Percentiles rank a stretch among this genome's conserved stretches.
phyloP scores from a whole-genome alignment of 2,797 vertebrate genomes.

The Mormyrops attenuatus region DNA sequence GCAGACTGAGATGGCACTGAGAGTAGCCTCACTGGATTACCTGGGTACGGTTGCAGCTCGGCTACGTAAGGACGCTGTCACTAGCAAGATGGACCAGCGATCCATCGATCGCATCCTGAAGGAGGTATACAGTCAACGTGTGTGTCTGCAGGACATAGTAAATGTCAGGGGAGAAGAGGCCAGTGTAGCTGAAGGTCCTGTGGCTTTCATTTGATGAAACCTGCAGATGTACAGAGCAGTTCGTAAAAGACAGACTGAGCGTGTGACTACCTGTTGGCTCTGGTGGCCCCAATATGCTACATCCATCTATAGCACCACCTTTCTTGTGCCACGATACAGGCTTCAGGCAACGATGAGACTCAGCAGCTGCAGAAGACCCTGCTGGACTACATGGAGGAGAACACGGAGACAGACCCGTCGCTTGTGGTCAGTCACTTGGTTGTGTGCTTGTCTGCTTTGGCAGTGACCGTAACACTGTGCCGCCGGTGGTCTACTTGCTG shows the following conservation, averaged over 20 bases:
- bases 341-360: constrained; percentile 75
- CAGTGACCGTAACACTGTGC: neutral
- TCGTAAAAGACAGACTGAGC: neutral
- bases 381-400: constrained; percentile 81
- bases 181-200: neutral
- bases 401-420: constrained; percentile 78
- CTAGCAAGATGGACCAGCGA: constrained; percentile 90
- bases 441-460: neutral
- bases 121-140: constrained; percentile 63
- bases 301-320: neutral
- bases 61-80: constrained; percentile 86
- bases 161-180: neutral
- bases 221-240: neutral
- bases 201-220: neutral
- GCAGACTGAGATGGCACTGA: constrained; percentile 96
- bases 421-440: constrained; percentile 66
- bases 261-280: neutral
- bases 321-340: constrained; percentile 39
- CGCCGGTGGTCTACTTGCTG: neutral
- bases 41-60: constrained; percentile 92
- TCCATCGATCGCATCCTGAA: constrained; percentile 85
- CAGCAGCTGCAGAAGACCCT: constrained; percentile 89
- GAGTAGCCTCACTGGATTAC: constrained; percentile 96
- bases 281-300: neutral
- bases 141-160: neutral